These are phyloP conservation scores for Galerucella calmariensis DNA, from an alignment of 2,888 invertebrate genomes.

Conservation along the genomic window DNA sequence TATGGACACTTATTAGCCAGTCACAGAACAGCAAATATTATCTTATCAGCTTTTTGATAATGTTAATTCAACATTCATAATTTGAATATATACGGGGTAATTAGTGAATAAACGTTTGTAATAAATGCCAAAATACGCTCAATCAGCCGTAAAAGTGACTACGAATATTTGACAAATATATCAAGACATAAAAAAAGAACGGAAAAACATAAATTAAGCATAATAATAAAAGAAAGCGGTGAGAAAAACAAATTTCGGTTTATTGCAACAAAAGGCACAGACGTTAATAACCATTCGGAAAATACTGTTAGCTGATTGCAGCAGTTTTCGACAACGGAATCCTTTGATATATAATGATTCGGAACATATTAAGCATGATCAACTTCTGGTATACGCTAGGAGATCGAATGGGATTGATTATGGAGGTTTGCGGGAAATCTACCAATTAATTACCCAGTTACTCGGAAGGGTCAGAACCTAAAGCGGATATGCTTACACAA, in stretches of 20 bases:
- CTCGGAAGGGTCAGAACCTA: conserved; percentile 12
- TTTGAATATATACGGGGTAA: neutral
- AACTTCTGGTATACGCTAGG: conserved; percentile 4
- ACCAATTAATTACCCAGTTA: conserved; percentile 15
- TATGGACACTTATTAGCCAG: conserved; percentile 11
- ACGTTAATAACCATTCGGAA: neutral
- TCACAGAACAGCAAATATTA: conserved; percentile 1
- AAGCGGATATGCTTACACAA: conserved; percentile 6
- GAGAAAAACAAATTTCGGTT: neutral
- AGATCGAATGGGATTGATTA: conserved; percentile 9
- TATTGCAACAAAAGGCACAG: neutral
- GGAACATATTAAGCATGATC: conserved; percentile 8
- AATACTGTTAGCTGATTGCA: neutral
- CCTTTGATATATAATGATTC: conserved; percentile 12
- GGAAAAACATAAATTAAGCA: too few species aligned
- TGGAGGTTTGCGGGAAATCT: neutral
- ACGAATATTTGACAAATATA: too few species aligned
- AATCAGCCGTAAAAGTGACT: neutral
- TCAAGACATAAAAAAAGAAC: too few species aligned
- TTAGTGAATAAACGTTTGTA: neutral
- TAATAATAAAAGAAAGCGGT: too few species aligned
- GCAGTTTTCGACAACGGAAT: neutral
- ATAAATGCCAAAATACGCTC: neutral
- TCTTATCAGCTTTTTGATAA: neutral
- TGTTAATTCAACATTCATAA: neutral